Conservation (phyloP, 2,113 vertebrate species). For the Lagenorhynchus albirostris region DNA sequence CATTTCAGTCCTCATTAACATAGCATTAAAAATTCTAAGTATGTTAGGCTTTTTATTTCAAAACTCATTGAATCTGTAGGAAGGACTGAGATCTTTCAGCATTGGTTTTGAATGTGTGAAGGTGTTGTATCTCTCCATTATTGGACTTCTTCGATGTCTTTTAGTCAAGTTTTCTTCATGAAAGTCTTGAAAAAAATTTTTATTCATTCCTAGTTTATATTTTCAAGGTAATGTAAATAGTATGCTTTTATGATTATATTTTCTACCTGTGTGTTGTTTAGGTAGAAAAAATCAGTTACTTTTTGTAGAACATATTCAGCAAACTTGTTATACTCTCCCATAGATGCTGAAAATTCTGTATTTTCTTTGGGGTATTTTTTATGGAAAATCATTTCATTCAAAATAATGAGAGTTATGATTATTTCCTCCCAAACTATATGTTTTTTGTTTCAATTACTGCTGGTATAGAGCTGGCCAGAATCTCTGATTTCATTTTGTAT, state of each 20-base stretch:
- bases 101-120: background rate
- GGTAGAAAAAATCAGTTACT: background rate
- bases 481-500: background rate
- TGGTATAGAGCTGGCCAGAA: background rate
- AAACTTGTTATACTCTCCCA: background rate
- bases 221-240: background rate
- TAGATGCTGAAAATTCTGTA: background rate
- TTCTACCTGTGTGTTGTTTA: background rate
- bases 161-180: background rate
- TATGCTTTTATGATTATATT: background rate
- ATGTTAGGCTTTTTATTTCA: background rate
- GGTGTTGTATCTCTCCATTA: background rate
- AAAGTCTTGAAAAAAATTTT: background rate
- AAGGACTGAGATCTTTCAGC: background rate
- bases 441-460: background rate
- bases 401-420: background rate
- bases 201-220: background rate
- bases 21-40: background rate
- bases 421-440: background rate
- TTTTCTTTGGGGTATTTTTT: background rate
- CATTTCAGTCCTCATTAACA: background rate
- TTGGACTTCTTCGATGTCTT: background rate
- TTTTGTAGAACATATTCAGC: background rate
- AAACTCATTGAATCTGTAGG: background rate
- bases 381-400: background rate